A percentile compares a stretch with the other conserved stretches of the same genome.
These are phyloP conservation scores for Xylocopa sonorina DNA, from an alignment of 1,140 invertebrate species.

Conservation along the genomic window DNA sequence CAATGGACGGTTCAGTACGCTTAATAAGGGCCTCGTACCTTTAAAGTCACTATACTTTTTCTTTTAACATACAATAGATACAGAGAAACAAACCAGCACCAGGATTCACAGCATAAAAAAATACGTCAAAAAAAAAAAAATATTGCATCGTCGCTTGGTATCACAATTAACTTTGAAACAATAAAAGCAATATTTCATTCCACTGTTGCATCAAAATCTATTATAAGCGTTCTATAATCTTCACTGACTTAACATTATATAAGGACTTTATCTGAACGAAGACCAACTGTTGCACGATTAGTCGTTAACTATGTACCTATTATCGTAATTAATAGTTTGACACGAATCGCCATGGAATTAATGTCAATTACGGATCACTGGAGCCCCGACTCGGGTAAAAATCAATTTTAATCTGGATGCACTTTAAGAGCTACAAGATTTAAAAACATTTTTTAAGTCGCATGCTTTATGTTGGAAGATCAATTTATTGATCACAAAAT, in stretches of 20 bases:
- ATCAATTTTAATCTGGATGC: background rate
- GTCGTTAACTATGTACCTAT: slow-evolving; percentile 10
- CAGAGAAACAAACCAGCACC: slow-evolving; percentile 36
- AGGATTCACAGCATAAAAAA: slow-evolving; percentile 31
- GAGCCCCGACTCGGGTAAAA: background rate
- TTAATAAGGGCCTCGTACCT: background rate
- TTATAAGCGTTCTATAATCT: background rate
- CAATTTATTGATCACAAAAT: too few relatives aligned
- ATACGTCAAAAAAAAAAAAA: too few relatives aligned
- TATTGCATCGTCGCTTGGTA: too few relatives aligned
- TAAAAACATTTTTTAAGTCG: too few relatives aligned
- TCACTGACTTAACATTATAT: slow-evolving; percentile 18
- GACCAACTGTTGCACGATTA: slow-evolving; percentile 3
- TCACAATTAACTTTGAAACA: background rate
- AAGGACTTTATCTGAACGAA: slow-evolving; percentile 2
- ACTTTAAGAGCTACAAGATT: background rate
- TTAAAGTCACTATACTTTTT: background rate
- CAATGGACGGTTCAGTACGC: background rate
- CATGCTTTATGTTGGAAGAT: too few relatives aligned
- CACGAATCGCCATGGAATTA: background rate
- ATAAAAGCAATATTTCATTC: background rate
- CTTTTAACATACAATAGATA: slow-evolving; percentile 17
- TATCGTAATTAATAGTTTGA: slow-evolving; percentile 29
- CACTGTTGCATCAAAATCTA: background rate
- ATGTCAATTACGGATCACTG: slow-evolving; percentile 3